Base-by-base conservation (phyloP, 2,888 invertebrate genomes). In the Muschampia plurimacula region DNA sequence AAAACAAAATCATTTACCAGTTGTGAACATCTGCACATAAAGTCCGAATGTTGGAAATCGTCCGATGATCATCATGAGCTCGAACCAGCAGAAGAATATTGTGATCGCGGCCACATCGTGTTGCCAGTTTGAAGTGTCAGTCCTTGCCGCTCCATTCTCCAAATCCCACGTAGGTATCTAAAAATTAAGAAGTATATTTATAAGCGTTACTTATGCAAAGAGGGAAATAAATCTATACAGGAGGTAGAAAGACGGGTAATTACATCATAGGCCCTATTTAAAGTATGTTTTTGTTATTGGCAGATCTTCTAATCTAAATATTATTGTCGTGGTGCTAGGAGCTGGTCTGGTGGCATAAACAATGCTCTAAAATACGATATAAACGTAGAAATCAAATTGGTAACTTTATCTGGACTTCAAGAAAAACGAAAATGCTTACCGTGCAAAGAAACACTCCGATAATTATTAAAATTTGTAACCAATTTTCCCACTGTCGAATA, bases 1-100 rank as follows among this genome's bases (percentile, higher is more conserved):
- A 49, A 49, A 44, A 49, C 49, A 52, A 41, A 22, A 68, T 49
- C 28, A 62, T 32, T 65, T 78, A 95, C 96, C 96, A 81, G 96
- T 97, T 1, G 97, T 97, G 85, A 98, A 97, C 97, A 98, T 98
- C 90, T 98, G 97, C 32, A 98, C 96, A 84, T 98, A 98, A 2
- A 98, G 92, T 0, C 98, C 98, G 80, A 98, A 98, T 78, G 97
- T 97, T 49, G 98, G 98, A 87, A 98, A 98, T 72, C 98, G 93
- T 32, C 97, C 98, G 15, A 98, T 96, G 39, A 98, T 96, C 96
- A 97, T 96, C 97, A 98, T 97, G 15, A 97, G 89, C 84, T 98
- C 97, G 8, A 97, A 86, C 98, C 98, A 98, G 55, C 97, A 96
- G 68, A 97, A 90, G 75, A 98, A 96, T 81, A 98, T 96, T 0